These are phyloP conservation scores for Spheniscus mendiculus DNA, from an alignment of 2,113 vertebrate species.

Conservation along the genomic window DNA sequence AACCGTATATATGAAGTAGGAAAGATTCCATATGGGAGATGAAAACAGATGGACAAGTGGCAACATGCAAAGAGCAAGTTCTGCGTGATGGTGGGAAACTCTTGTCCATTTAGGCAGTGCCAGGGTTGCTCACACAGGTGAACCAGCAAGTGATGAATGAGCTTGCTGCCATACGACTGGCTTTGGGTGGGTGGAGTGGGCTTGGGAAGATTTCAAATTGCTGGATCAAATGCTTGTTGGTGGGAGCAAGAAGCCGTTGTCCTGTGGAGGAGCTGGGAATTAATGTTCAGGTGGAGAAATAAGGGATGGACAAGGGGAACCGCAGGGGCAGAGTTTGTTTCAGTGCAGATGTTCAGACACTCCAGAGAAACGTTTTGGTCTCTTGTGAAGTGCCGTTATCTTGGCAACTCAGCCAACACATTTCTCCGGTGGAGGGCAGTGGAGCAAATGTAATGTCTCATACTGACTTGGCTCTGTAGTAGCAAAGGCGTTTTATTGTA, in stretches of 20 bases:
- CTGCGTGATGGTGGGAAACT: not conserved
- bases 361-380: not conserved
- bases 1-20: not conserved
- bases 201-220: not conserved
- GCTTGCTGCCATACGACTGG: accelerated
- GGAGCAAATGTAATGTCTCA: not conserved
- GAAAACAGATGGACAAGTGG: not conserved
- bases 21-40: not conserved
- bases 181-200: not conserved
- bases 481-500: not conserved
- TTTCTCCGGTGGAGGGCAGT: not conserved
- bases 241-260: not conserved
- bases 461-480: not conserved
- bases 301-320: not conserved
- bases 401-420: not conserved
- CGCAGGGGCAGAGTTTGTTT: not conserved
- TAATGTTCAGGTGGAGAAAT: not conserved
- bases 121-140: not conserved
- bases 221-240: not conserved
- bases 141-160: not conserved
- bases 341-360: not conserved
- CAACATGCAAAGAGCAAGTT: not conserved
- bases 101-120: not conserved
- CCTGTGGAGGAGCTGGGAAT: not conserved
- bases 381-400: accelerated